phyloP scores from a whole-genome alignment of 2,113 vertebrate genomes.

The Polypterus bichir region DNA sequence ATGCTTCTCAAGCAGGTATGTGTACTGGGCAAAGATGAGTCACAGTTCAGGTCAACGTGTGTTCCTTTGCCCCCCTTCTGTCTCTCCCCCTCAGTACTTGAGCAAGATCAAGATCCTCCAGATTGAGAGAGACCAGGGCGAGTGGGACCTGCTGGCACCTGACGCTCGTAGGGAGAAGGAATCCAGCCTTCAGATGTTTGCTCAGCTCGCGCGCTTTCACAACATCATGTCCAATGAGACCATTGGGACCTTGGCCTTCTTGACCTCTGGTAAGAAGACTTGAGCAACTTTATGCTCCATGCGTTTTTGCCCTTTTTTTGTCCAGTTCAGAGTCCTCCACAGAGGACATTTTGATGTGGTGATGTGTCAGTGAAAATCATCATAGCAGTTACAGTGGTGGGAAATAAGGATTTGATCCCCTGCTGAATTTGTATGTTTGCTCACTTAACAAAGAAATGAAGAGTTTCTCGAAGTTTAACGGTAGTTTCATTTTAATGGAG shows the following conservation, averaged over 20 bases:
- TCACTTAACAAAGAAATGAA: too few relatives aligned
- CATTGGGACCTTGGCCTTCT: slow-evolving; percentile 88
- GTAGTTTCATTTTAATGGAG: too few relatives aligned
- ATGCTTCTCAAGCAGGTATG: slow-evolving; percentile 1
- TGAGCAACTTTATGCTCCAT: too few relatives aligned
- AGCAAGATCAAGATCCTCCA: slow-evolving; percentile 96
- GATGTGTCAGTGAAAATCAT: too few relatives aligned
- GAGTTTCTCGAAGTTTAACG: too few relatives aligned
- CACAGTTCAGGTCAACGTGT: neutral
- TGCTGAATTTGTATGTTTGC: too few relatives aligned
- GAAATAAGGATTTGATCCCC: too few relatives aligned
- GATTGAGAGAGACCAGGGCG: slow-evolving; percentile 81
- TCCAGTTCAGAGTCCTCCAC: too few relatives aligned
- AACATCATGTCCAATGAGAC: slow-evolving; percentile 99
- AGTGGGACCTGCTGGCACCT: slow-evolving; percentile 74
- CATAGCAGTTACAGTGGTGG: too few relatives aligned
- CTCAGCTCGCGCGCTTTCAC: slow-evolving; percentile 92
- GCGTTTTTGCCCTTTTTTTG: too few relatives aligned
- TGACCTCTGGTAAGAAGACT: slow-evolving; percentile 74
- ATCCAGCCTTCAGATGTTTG: slow-evolving; percentile 89
- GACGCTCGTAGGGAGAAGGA: slow-evolving; percentile 86
- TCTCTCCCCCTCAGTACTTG: slow-evolving; percentile 61
- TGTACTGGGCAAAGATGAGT: too few relatives aligned
- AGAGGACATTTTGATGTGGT: too few relatives aligned
- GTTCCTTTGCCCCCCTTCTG: neutral